Percentiles rank a stretch among this genome's conserved stretches.
phyloP scores from a whole-genome alignment of 1,140 invertebrate genomes.

The Anastrepha obliqua region DNA sequence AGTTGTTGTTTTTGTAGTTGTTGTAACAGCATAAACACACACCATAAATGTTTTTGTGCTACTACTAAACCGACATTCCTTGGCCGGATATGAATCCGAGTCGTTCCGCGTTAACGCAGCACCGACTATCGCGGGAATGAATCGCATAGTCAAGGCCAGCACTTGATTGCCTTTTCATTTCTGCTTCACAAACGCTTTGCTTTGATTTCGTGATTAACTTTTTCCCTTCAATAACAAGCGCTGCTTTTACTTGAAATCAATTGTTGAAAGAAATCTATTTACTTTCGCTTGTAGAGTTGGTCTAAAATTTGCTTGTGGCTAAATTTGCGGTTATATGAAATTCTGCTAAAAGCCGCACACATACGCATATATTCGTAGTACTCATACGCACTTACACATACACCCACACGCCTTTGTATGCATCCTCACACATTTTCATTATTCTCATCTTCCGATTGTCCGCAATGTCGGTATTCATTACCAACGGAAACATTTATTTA shows the following conservation, averaged over 20 bases:
- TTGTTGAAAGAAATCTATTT: background rate
- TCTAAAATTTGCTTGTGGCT: background rate
- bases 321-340: background rate
- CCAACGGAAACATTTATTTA: background rate
- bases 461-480: background rate
- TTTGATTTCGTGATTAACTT: background rate
- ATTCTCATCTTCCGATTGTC: background rate
- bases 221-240: background rate
- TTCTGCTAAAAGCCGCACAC: background rate
- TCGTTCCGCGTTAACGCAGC: too few relatives aligned
- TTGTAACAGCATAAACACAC: too few relatives aligned
- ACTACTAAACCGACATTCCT: too few relatives aligned
- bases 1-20: too few relatives aligned
- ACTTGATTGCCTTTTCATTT: slow-evolving; percentile 16
- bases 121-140: background rate
- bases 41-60: too few relatives aligned
- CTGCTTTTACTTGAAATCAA: too few relatives aligned
- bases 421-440: background rate
- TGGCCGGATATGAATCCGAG: too few relatives aligned
- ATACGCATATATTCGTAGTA: background rate
- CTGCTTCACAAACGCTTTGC: slow-evolving; percentile 1
- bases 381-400: too few relatives aligned
- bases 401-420: too few relatives aligned
- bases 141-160: background rate
- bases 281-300: background rate